Conservation (phyloP, 2,888 invertebrate species). For the Xestia rhomboidea region DNA sequence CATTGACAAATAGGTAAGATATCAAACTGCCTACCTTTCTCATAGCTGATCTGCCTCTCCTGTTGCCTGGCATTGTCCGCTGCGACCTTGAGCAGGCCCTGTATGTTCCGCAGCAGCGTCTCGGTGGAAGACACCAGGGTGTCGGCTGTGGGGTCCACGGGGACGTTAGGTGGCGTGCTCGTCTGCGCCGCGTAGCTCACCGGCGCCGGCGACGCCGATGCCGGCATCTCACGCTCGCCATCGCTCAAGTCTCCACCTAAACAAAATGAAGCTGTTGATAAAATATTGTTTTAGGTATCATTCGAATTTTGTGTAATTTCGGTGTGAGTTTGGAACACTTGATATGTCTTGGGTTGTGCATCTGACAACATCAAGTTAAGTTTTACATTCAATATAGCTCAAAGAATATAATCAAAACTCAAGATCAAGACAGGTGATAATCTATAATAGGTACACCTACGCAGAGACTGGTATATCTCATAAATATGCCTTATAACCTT, state of each 20-base stretch:
- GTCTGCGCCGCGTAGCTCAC: constrained; percentile 95
- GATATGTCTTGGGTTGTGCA: neutral
- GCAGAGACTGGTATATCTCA: neutral
- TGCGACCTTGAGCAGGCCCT: constrained; percentile 98
- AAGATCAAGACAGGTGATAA: constrained; percentile 2
- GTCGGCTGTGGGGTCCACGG: constrained; percentile 87
- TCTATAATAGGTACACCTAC: constrained; percentile 20
- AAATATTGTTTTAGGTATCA: constrained; percentile 52
- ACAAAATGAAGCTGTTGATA: constrained; percentile 62
- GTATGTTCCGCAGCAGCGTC: constrained; percentile 98
- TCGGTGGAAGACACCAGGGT: constrained; percentile 95
- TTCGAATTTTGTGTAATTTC: constrained; percentile 5
- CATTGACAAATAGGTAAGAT: neutral
- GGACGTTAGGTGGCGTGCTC: constrained; percentile 87
- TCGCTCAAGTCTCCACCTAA: constrained; percentile 94
- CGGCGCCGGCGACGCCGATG: constrained; percentile 92
- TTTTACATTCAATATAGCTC: neutral
- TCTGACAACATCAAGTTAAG: neutral
- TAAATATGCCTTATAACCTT: constrained; percentile 3
- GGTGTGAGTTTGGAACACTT: neutral
- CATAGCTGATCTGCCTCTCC: constrained; percentile 98
- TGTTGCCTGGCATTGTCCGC: constrained; percentile 99
- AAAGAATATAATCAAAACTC: constrained; percentile 25
- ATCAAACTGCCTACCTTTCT: constrained; percentile 94
- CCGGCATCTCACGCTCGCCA: constrained; percentile 92